Percentiles rank a stretch among this genome's conserved stretches.
phyloP scores from a whole-genome alignment of 2,113 vertebrate genomes.

The Boulengeromyrus knoepffleri region DNA sequence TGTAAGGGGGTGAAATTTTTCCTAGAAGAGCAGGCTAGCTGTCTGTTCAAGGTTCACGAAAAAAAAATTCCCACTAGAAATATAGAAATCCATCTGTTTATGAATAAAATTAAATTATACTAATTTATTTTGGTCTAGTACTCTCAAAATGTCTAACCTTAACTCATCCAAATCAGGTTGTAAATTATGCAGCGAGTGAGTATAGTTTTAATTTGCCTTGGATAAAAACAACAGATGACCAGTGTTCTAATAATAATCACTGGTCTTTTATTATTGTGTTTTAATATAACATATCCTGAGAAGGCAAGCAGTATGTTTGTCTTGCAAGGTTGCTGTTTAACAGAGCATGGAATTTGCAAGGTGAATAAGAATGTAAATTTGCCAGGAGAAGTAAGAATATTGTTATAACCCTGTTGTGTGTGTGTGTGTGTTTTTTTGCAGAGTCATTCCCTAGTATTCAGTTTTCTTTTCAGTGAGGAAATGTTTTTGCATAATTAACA shows the following conservation, averaged over 20 bases:
- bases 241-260: neutral
- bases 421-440: neutral
- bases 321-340: neutral
- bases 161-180: neutral
- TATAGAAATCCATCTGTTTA: neutral
- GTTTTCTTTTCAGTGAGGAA: neutral
- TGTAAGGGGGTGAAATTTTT: conserved; percentile 6
- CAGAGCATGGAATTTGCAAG: neutral
- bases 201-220: neutral
- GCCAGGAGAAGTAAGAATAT: neutral
- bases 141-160: neutral
- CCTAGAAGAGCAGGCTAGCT: neutral
- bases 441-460: neutral
- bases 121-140: neutral
- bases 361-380: neutral
- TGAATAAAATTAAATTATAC: neutral
- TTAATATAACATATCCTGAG: neutral
- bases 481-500: neutral
- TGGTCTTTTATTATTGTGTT: neutral
- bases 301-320: neutral
- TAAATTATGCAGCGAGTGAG: neutral
- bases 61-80: neutral
- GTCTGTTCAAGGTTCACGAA: neutral
- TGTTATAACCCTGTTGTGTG: neutral
- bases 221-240: neutral